Evolutionary conservation across 1,140 invertebrate genomes (phyloP).

Genomic region (Drosophila eugracilis): DNA sequence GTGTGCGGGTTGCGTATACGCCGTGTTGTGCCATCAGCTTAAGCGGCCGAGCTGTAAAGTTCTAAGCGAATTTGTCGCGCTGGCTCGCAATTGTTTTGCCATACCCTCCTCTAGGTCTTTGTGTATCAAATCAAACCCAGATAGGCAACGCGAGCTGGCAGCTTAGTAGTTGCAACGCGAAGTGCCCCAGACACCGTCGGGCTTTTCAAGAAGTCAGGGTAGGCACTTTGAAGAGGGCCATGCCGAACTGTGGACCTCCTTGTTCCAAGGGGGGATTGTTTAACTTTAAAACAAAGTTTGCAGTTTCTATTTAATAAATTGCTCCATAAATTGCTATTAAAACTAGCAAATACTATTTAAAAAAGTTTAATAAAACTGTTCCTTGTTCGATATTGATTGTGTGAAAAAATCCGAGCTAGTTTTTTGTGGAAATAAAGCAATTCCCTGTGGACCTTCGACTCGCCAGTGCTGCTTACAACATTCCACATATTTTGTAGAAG

Average conservation of each 20-base stretch:
- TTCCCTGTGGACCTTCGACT: slow-evolving; percentile 20
- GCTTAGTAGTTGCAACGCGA: slow-evolving; percentile 9
- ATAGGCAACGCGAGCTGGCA: slow-evolving; percentile 12
- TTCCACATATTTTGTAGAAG: slow-evolving; percentile 34
- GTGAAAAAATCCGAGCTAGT: neutral
- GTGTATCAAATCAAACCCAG: slow-evolving; percentile 24
- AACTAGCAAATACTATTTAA: neutral
- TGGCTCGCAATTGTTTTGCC: slow-evolving; percentile 16
- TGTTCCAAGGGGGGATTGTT: slow-evolving; percentile 5
- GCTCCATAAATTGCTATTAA: too few relatives aligned
- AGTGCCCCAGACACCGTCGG: slow-evolving; percentile 26
- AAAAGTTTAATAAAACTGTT: neutral
- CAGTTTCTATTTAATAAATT: neutral
- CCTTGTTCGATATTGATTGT: slow-evolving; percentile 11
- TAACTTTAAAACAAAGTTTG: neutral
- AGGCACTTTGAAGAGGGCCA: slow-evolving; percentile 4
- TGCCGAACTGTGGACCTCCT: slow-evolving; percentile 14
- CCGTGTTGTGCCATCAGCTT: slow-evolving; percentile 32
- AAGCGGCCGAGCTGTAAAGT: slow-evolving; percentile 20
- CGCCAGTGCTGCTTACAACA: slow-evolving; percentile 22
- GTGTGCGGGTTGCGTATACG: slow-evolving; percentile 62
- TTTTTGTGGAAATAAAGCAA: neutral
- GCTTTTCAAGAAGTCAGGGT: slow-evolving; percentile 19
- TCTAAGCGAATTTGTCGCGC: slow-evolving; percentile 65
- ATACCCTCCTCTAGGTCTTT: slow-evolving; percentile 15